Percentiles rank a stretch among this genome's conserved stretches.
Evolutionary conservation across 2,113 vertebrate species (phyloP).

Genomic region (Arothron firmamentum): DNA sequence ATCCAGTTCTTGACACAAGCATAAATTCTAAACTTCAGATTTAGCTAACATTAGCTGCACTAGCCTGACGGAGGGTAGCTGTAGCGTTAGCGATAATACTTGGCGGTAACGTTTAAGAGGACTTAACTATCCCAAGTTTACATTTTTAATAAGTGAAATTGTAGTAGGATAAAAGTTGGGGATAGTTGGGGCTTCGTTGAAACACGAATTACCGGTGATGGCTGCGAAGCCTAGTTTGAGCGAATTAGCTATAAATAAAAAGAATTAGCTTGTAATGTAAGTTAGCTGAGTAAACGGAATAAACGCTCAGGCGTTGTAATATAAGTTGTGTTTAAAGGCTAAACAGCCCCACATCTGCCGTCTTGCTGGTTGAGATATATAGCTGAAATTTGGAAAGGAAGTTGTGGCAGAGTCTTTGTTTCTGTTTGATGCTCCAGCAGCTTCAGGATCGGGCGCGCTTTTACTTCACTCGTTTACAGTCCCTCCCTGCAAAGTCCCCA

Average conservation of each 20-base stretch:
- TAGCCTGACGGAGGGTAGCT: slow-evolving; percentile 43
- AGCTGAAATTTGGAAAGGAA: background rate
- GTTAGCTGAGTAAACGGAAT: slow-evolving; percentile 19
- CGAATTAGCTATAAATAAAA: slow-evolving; percentile 30
- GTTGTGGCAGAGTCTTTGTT: slow-evolving; percentile 43
- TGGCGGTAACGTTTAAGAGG: slow-evolving; percentile 41
- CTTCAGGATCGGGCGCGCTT: slow-evolving; percentile 51
- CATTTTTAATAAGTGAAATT: background rate
- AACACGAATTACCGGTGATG: background rate
- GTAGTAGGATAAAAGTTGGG: fast-evolving
- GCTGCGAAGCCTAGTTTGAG: slow-evolving; percentile 23
- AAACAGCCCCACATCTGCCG: background rate
- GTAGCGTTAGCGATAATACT: slow-evolving; percentile 44
- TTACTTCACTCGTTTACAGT: slow-evolving; percentile 3
- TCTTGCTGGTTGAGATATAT: background rate
- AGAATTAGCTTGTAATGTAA: slow-evolving; percentile 39
- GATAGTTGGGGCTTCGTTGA: background rate
- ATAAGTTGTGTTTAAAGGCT: background rate
- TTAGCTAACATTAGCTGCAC: slow-evolving; percentile 61
- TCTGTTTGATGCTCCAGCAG: slow-evolving; percentile 13
- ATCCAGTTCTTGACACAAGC: slow-evolving; percentile 16
- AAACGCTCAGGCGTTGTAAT: background rate
- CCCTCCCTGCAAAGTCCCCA: too few relatives aligned
- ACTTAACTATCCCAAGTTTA: background rate
- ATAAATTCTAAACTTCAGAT: slow-evolving; percentile 68